Evolutionary conservation across 2,113 vertebrate genomes (phyloP), one percentile per base, ranked within the genome.

Genomic region (Engraulis encrasicolus): DNA sequence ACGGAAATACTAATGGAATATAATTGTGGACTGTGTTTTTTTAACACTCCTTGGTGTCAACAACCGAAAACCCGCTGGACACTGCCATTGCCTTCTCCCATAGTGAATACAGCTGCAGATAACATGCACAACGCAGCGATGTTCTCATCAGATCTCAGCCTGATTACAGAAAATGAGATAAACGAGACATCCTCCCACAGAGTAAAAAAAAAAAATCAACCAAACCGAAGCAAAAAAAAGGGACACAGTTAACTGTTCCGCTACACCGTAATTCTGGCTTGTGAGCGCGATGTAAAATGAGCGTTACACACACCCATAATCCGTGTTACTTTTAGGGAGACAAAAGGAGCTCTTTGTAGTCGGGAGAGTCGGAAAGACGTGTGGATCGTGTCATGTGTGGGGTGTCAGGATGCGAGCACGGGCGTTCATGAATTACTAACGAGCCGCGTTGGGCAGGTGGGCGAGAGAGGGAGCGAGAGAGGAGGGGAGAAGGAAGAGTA

Each of bases 271-370:
- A 6, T 71, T 38, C 38, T 77, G 23, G 66, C 81, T 84, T 79
- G 38, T 37, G 31, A 52, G 18, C 31, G n/a, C 78, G 78, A 78
- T 83, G 85, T 86, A 84, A 80, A 61, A 79, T 50, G 50, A 79
- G 80, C 71, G 40, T 27, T 58, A 80, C 81, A 71, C 81, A 79
- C 83, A 50, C 40, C 19, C 80, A 78, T 37, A 61, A 34, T 83
- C 19, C 36, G 36, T 40, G 78, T 92, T 89, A 88, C 81, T 91
- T 85, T 90, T 87, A 88, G 90, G 86, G 89, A 92, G 88, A 93
- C 93, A 93, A 94, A 93, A 93, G 91, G 38, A 85, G 86, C 88
- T 91, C 93, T 94, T 92, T 95, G 93, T 92, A 93, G 91, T 92
- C 91, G 45, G 18, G 85, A 88, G 84, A 88, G 84, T 34, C 81